A percentile compares a stretch with the other conserved stretches of the same genome.
Conservation (phyloP, 2,888 invertebrate genomes). For the Polia nebulosa region DNA sequence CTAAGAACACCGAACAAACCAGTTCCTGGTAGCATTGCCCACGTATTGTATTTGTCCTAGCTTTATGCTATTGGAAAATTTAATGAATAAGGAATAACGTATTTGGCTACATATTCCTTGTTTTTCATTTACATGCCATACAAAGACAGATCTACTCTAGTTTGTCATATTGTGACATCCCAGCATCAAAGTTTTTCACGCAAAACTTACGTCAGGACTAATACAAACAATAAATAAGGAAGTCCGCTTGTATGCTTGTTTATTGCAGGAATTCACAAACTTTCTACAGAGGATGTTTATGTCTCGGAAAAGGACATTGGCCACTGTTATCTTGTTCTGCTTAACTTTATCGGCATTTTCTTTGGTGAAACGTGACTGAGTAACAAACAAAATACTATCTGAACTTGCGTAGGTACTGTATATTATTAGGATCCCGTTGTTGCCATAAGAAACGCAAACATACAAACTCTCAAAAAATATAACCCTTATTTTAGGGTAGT, state of each 20-base stretch:
- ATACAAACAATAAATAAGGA: conserved; percentile 52
- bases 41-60: neutral
- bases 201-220: conserved; percentile 43
- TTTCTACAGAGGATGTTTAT: conserved; percentile 58
- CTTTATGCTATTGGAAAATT: neutral
- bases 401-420: conserved; percentile 4
- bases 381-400: conserved; percentile 51
- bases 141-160: neutral
- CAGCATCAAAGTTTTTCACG: conserved; percentile 32
- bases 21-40: neutral
- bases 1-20: neutral
- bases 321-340: conserved; percentile 58
- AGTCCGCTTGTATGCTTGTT: conserved; percentile 52
- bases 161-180: conserved; percentile 27
- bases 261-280: conserved; percentile 54
- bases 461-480: no score
- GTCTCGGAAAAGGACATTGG: conserved; percentile 47
- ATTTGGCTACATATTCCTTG: neutral
- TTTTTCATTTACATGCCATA: neutral
- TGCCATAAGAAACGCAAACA: no score
- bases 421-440: neutral
- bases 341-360: conserved; percentile 58
- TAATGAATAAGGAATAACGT: no score
- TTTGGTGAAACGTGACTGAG: conserved; percentile 56
- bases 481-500: no score